Evolutionary conservation across 2,797 vertebrate genomes (phyloP).

Genomic region (Artibeus jamaicensis): DNA sequence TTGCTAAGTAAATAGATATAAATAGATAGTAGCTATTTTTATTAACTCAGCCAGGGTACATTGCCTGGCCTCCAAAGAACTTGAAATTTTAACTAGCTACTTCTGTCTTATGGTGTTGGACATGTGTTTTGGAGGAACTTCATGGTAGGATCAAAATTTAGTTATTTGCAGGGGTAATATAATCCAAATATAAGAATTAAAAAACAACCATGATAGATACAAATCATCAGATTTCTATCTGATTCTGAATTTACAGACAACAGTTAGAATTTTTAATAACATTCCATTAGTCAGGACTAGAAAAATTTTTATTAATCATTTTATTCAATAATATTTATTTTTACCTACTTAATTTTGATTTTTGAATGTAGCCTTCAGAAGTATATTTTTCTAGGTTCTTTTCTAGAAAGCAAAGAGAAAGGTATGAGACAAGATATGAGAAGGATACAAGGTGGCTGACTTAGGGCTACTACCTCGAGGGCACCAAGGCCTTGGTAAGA

Average conservation of each 20-base stretch:
- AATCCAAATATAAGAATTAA: background rate
- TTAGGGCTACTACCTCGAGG: background rate
- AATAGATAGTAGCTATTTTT: background rate
- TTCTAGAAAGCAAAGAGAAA: background rate
- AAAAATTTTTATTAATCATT: background rate
- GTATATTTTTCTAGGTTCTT: conserved; percentile 4
- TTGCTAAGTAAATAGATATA: background rate
- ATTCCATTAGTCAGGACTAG: background rate
- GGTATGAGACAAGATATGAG: background rate
- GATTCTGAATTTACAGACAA: background rate
- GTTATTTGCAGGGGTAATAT: background rate
- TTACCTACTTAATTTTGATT: background rate
- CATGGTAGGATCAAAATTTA: background rate
- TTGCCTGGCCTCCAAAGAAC: background rate
- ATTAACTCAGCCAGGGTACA: background rate
- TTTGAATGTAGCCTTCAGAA: background rate
- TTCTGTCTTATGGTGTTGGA: background rate
- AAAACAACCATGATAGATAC: background rate
- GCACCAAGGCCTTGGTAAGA: background rate
- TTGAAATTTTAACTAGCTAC: background rate
- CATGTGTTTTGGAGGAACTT: background rate
- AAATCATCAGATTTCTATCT: background rate
- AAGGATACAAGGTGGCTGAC: background rate
- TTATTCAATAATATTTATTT: background rate
- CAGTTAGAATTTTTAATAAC: background rate